Base-by-base conservation (phyloP, 2,113 vertebrate genomes). In the Myrmophylax atrothorax region DNA sequence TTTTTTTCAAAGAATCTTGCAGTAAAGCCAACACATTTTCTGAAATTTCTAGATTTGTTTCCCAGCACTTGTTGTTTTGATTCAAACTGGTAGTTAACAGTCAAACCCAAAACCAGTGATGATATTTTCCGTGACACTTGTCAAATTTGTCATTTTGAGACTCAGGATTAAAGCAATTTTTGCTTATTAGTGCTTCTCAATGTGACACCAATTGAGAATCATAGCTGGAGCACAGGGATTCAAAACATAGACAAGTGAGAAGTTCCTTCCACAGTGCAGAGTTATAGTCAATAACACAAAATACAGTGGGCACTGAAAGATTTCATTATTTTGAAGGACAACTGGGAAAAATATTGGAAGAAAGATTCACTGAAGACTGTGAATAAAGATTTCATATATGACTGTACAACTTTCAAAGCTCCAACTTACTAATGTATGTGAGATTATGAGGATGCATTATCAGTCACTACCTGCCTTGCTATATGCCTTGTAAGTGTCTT, bases 101-200 rank as follows among this genome's bases (percentile, higher is more conserved):
- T 7, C 12, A 67, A 78, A 56, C 3, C 10, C 2, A 3, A 3
- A 55, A 88, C 50, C 3, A 15, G 8, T 52, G n/a, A 12, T 38
- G 15, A 25, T 1, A 38, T 31, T 69, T 67, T 82, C 14, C 68
- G 12, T 79, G 49, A 53, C 23, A 9, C 2, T 63, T 29, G 63
- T 26, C 4, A 87, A 24, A 29, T 31, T 24, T 87, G 10, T 63
- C 1, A 55, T 78, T 77, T 87, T 82, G 29, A 33, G 12, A 23
- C 6, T 67, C 52, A 28, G 6, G 4, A 3, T 0, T 67, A 29
- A 67, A 44, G 4, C n/a, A 0, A 0, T 38, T 70, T 87, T 72
- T 84, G 8, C 8, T 50, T 62, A 2, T 31, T 82, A 4, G 2
- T 24, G 66, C 25, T 44, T 68, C 38, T 70, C 8, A 50, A 68